Evolutionary conservation across 2,797 vertebrate genomes (phyloP).

Genomic region (Allobates femoralis): DNA sequence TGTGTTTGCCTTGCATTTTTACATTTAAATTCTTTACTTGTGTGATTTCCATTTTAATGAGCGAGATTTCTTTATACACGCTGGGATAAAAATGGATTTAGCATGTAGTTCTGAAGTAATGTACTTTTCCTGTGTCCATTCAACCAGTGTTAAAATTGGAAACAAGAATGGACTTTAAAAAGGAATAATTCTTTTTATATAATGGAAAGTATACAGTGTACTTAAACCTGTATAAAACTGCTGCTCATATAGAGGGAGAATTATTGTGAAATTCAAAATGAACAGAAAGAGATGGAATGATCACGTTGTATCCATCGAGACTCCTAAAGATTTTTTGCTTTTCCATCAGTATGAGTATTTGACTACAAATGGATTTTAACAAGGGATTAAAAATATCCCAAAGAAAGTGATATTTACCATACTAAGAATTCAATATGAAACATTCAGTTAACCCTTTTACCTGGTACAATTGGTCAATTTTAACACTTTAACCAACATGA

Average conservation of each 20-base stretch:
- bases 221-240: neutral
- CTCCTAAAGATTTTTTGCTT: neutral
- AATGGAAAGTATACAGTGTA: neutral
- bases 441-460: too few relatives aligned
- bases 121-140: constrained; percentile 9
- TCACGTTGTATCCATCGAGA: neutral
- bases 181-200: neutral
- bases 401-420: too few relatives aligned
- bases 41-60: constrained; percentile 14
- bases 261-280: neutral
- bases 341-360: neutral
- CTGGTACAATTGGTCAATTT: too few relatives aligned
- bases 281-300: neutral
- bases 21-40: constrained; percentile 25
- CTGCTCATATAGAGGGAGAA: too few relatives aligned
- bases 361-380: neutral
- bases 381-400: neutral
- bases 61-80: neutral
- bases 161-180: constrained; percentile 10
- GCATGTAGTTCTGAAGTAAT: constrained; percentile 19
- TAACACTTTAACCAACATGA: too few relatives aligned
- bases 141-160: neutral
- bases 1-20: constrained; percentile 29
- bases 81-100: constrained; percentile 29
- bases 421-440: too few relatives aligned